These are phyloP conservation scores for Salticus scenicus DNA, from an alignment of 2,888 invertebrate species.

Conservation along the genomic window DNA sequence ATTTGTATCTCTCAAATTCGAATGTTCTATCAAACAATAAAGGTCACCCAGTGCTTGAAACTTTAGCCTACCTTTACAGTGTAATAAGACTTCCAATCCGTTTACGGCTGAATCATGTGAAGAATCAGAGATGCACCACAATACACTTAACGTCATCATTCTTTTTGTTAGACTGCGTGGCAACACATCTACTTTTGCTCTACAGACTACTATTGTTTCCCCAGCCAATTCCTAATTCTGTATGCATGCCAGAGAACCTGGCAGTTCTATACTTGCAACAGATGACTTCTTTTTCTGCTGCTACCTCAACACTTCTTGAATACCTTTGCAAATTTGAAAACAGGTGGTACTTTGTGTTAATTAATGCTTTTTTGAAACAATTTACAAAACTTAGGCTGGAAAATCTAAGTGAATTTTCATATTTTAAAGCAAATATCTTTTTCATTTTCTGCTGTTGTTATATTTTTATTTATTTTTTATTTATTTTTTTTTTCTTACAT, in stretches of 20 bases:
- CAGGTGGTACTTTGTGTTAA: background rate
- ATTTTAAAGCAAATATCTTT: too few relatives aligned
- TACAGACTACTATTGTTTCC: conserved; percentile 17
- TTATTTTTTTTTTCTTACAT: too few relatives aligned
- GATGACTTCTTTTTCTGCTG: background rate
- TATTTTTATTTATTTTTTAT: too few relatives aligned
- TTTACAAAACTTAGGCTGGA: too few relatives aligned
- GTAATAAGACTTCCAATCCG: background rate
- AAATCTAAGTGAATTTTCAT: too few relatives aligned
- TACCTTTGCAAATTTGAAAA: background rate
- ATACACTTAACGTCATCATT: background rate
- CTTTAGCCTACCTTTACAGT: background rate
- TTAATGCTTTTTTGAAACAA: too few relatives aligned
- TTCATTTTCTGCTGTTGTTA: too few relatives aligned
- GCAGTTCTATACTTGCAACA: background rate
- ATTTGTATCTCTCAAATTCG: too few relatives aligned
- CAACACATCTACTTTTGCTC: background rate
- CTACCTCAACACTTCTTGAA: background rate
- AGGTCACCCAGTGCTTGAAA: conserved; percentile 9
- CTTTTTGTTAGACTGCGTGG: conserved; percentile 12
- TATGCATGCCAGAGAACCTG: conserved; percentile 51
- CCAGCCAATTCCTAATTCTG: conserved; percentile 24
- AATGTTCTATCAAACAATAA: background rate
- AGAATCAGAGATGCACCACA: background rate
- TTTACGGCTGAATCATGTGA: conserved; percentile 6